Evolutionary conservation across 2,797 vertebrate species (phyloP), one percentile per base, ranked within the genome.

Genomic region (Pangasius larnaudii): DNA sequence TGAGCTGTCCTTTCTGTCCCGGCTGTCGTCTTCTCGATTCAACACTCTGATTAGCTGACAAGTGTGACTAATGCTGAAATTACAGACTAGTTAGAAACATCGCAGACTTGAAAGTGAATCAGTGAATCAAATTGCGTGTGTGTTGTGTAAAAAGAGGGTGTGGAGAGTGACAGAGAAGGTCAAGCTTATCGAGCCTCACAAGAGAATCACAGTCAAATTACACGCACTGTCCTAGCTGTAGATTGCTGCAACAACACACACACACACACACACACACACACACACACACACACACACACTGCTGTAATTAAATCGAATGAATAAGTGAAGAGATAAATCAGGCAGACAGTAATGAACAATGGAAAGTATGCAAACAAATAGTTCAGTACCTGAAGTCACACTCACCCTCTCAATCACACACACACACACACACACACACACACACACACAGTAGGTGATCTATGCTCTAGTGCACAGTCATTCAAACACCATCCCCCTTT

Each of bases 21-120:
- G 24, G 46, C 58, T 86, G 85, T 86, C 85, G 59, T 86, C 85
- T 84, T 33, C 71, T 49, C 13, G 30, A 83, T 84, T 67, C 88
- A 67, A 56, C 72, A 61, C 19, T 18, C n/a, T 78, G 81, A 87
- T 82, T 89, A 86, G 58, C 59, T 86, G 88, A 89, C 88, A 89
- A 89, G 85, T 86, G 85, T 89, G 85, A 89, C 85, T 89, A 87
- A 87, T 85, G 22, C 51, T 84, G 39, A 88, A 84, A 88, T 78
- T 88, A 83, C 58, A 85, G 84, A 82, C 69, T 63, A 77, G 86
- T 85, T 82, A 88, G 71, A 89, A 80, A 85, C 65, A 80, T 36
- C 22, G 19, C 79, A 27, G 75, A 59, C 79, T 84, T 74, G 77
- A 85, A 85, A 85, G 86, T 58, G 77, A 88, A 85, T 85, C 71